Evolutionary conservation across 2,113 vertebrate genomes (phyloP).

Genomic region (Dicentrarchus labrax): DNA sequence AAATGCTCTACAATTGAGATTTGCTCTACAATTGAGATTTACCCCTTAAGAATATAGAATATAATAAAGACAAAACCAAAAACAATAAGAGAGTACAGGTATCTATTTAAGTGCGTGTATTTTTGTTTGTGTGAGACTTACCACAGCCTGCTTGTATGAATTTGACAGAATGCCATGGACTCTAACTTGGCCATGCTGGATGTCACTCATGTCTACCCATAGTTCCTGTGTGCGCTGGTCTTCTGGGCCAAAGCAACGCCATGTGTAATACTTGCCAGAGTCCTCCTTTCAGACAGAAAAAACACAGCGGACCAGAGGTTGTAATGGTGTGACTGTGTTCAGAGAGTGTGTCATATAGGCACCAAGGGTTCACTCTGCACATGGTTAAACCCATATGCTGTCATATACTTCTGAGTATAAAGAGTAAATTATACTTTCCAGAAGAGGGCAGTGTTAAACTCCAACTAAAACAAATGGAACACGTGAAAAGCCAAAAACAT

Average conservation of each 20-base stretch:
- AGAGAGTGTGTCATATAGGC: conserved; percentile 15
- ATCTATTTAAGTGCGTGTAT: background rate
- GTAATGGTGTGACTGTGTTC: background rate
- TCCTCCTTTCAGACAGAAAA: conserved; percentile 84
- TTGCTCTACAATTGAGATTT: too few relatives aligned
- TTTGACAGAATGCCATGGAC: conserved; percentile 92
- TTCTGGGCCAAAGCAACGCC: conserved; percentile 82
- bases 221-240: conserved; percentile 82
- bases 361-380: conserved; percentile 4
- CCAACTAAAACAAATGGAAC: conserved; percentile 61
- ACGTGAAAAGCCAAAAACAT: conserved; percentile 36
- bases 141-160: conserved; percentile 92
- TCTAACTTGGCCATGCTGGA: conserved; percentile 86
- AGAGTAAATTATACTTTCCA: conserved; percentile 44
- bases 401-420: conserved; percentile 12
- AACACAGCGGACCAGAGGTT: conserved; percentile 28
- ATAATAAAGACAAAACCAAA: background rate
- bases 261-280: conserved; percentile 90
- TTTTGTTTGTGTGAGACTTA: conserved; percentile 75
- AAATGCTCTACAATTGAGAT: too few relatives aligned
- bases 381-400: conserved; percentile 23
- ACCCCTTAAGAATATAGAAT: too few relatives aligned
- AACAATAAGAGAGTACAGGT: background rate
- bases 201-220: conserved; percentile 88
- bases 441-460: conserved; percentile 65